Conservation (phyloP, 2,888 invertebrate species). For the Drosophila histrio region DNA sequence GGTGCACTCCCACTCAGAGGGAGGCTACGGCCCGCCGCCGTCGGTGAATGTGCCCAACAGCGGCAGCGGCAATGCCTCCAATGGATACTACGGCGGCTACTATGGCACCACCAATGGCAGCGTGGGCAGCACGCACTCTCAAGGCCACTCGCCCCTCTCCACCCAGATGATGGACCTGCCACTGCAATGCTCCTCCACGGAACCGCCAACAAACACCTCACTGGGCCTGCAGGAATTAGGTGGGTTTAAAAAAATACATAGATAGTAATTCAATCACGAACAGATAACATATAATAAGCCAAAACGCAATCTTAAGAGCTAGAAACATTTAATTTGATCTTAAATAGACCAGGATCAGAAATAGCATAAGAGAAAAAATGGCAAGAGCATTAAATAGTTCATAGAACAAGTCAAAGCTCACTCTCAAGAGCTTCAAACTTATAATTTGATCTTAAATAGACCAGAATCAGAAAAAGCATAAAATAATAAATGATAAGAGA, state of each 20-base stretch:
- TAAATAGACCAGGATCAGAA: too few species aligned
- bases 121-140: constrained; percentile 80
- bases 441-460: too few species aligned
- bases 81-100: constrained; percentile 83
- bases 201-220: constrained; percentile 84
- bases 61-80: constrained; percentile 64
- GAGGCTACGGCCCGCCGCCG: constrained; percentile 78
- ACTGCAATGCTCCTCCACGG: constrained; percentile 83
- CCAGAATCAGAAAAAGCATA: too few species aligned
- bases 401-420: background rate
- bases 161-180: constrained; percentile 84
- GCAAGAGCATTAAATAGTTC: too few species aligned
- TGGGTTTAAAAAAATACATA: constrained; percentile 25
- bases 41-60: constrained; percentile 74
- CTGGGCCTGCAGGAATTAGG: constrained; percentile 84
- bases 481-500: too few species aligned
- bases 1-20: constrained; percentile 78
- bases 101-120: constrained; percentile 82
- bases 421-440: too few species aligned
- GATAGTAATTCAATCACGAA: background rate
- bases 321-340: too few species aligned
- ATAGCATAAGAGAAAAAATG: too few species aligned
- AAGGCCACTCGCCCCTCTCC: constrained; percentile 82
- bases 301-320: too few species aligned
- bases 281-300: background rate